These are phyloP conservation scores for Manduca sexta DNA, from an alignment of 1,140 invertebrate genomes.

Conservation along the genomic window DNA sequence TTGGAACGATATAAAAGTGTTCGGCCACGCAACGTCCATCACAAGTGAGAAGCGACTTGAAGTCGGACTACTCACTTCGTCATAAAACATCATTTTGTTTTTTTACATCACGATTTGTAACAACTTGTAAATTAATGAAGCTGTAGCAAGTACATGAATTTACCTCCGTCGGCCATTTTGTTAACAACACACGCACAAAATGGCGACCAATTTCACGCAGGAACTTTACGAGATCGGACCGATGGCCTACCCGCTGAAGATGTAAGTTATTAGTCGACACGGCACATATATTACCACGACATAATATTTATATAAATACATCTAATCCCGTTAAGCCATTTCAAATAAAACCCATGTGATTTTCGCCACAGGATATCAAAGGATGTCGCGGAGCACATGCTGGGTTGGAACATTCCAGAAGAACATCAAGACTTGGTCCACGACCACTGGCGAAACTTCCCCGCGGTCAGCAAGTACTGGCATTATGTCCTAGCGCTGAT, in stretches of 20 bases:
- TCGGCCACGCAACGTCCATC: constrained; percentile 10
- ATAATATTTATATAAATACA: no score
- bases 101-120: constrained; percentile 4
- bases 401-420: constrained; percentile 81
- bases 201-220: constrained; percentile 51
- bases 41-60: constrained; percentile 69
- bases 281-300: no score
- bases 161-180: constrained; percentile 38
- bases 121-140: constrained; percentile 14
- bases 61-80: constrained; percentile 72
- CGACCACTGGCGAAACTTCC: constrained; percentile 81
- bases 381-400: constrained; percentile 59
- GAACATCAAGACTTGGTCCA: constrained; percentile 81
- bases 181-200: constrained; percentile 38
- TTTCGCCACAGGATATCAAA: constrained; percentile 43
- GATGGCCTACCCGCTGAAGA: constrained; percentile 56
- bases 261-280: constrained; percentile 58
- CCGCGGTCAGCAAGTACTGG: constrained; percentile 80
- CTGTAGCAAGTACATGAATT: constrained; percentile 14
- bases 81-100: constrained; percentile 24
- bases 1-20: constrained; percentile 54
- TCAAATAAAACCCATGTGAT: no score
- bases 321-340: no score
- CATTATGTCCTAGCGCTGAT: constrained; percentile 83
- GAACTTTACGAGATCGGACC: constrained; percentile 37